These are phyloP conservation scores for Euwallacea similis DNA, from an alignment of 1,140 invertebrate genomes.

Conservation along the genomic window DNA sequence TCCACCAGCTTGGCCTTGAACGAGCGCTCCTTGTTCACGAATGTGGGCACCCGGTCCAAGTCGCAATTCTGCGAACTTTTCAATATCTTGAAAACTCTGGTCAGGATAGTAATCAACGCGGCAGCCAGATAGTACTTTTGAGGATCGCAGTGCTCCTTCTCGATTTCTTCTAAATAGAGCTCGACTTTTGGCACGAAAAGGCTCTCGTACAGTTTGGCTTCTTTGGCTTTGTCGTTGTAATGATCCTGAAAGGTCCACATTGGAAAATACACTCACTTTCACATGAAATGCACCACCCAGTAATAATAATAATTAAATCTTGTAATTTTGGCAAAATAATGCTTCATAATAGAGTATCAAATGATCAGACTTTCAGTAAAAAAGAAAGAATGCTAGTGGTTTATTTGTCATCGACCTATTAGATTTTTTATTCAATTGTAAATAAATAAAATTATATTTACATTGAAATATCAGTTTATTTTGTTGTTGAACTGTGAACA, in stretches of 20 bases:
- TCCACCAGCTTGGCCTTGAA: conserved; percentile 73
- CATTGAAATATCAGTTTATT: no score
- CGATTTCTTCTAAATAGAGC: conserved; percentile 70
- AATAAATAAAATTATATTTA: no score
- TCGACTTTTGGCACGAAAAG: conserved; percentile 75
- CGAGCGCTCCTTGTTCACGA: conserved; percentile 83
- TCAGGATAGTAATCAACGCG: conserved; percentile 77
- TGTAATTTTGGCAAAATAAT: no score
- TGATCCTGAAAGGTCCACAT: conserved; percentile 59
- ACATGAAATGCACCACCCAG: no score
- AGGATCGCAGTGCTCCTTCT: conserved; percentile 69
- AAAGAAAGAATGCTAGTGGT: no score
- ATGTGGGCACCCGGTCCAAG: conserved; percentile 72
- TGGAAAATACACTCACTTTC: no score
- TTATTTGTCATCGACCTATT: no score
- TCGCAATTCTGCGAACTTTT: conserved; percentile 57
- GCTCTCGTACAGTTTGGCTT: conserved; percentile 70
- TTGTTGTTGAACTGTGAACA: no score
- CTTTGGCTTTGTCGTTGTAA: conserved; percentile 79
- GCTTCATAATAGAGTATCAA: no score
- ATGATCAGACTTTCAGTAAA: no score
- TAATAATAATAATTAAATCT: no score
- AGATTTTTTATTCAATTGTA: no score
- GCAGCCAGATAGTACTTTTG: conserved; percentile 72
- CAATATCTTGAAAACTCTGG: conserved; percentile 67